Conservation (phyloP, 2,113 vertebrate species). For the human region DNA sequence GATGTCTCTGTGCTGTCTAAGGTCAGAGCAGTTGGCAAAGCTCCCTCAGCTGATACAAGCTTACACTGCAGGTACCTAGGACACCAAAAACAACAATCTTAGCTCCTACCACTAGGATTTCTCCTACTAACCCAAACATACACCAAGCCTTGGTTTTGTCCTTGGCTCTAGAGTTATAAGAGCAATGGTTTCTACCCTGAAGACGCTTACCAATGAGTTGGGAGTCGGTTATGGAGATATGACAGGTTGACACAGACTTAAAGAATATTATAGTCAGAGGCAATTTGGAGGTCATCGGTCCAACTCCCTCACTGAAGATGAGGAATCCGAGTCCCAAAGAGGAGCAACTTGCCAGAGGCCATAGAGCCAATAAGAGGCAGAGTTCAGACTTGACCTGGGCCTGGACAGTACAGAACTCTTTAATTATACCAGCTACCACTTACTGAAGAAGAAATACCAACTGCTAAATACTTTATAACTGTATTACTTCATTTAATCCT, state of each 20-base stretch:
- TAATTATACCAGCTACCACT: not conserved
- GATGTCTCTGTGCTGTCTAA: not conserved
- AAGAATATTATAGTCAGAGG: not conserved
- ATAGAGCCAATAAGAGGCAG: not conserved
- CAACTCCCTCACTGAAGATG: not conserved
- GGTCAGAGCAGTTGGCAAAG: not conserved
- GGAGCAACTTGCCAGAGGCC: not conserved
- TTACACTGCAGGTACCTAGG: not conserved
- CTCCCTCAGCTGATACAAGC: not conserved
- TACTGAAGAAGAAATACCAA: not conserved
- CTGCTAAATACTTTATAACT: not conserved
- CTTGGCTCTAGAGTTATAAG: not conserved
- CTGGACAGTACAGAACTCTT: not conserved
- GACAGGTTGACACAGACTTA: not conserved
- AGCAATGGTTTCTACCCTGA: not conserved
- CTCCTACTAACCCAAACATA: not conserved
- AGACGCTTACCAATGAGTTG: not conserved
- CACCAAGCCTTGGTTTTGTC: not conserved
- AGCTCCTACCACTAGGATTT: not conserved
- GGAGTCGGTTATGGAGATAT: not conserved
- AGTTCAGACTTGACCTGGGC: not conserved
- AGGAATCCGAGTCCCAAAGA: not conserved
- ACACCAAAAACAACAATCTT: not conserved
- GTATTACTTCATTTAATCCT: not conserved
- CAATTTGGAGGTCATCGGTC: not conserved